Base-by-base conservation (phyloP, 2,113 vertebrate species). In the Setophaga petechia region DNA sequence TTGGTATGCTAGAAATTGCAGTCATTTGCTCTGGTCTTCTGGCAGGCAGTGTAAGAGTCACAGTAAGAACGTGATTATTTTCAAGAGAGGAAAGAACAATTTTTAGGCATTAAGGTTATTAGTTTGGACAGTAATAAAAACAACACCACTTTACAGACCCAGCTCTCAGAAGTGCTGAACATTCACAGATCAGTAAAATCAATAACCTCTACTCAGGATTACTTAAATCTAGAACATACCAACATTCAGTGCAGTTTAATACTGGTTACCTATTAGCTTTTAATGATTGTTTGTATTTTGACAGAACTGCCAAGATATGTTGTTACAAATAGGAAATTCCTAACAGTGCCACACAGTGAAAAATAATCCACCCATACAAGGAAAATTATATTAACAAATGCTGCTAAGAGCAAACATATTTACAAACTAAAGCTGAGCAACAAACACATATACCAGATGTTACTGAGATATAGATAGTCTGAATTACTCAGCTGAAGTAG, bases 371-470 rank as follows among this genome's bases (percentile, higher is more conserved):
- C 87, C 58, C 93, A 75, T 91, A 93, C 30, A 89, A 81, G 80
- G 68, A 89, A 95, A 91, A 92, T 79, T 68, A 51, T 91, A 95
- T 91, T 94, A 96, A 95, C 95, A 95, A 94, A 93, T 87, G 57
- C 93, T 6, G 6, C 52, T 89, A 72, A 93, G 86, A 94, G 77
- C 65, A 93, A 96, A 94, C 65, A 91, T 97, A 95, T 95, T 97
- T 96, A 95, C 94, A 95, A 91, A 94, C 11, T 21, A 93, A 95
- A 91, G 84, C 76, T 81, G 73, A 91, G 86, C 80, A 93, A 61
- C 84, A 84, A 94, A 90, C 61, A 87, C 89, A 93, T 87, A 78
- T 65, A 90, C 91, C 91, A 97, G 96, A 96, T 95, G 94, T 97
- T 97, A 81, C 73, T 75, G 89, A 79, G 77, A 94, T 79, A 95